phyloP scores from a whole-genome alignment of 2,797 vertebrate species.

The Gobio occitaniae region DNA sequence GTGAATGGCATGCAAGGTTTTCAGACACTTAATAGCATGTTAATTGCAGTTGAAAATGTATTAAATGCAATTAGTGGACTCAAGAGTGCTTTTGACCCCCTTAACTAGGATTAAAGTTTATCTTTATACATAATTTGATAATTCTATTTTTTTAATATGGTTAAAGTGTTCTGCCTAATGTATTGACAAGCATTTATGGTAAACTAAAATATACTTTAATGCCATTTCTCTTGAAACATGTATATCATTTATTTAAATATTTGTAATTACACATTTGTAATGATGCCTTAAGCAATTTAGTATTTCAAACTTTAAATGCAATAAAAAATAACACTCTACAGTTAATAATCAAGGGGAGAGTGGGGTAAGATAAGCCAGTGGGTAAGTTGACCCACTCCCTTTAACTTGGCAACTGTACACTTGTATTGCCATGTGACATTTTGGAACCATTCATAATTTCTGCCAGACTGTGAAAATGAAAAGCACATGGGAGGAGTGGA shows the following conservation, averaged over 20 bases:
- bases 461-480: too few species aligned
- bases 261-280: neutral
- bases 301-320: neutral
- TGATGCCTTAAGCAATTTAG: neutral
- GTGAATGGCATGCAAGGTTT: neutral
- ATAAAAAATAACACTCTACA: neutral
- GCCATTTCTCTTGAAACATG: neutral
- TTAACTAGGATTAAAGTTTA: neutral
- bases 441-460: too few species aligned
- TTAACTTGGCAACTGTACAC: too few species aligned
- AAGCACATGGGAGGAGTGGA: too few species aligned
- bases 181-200: neutral
- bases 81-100: neutral
- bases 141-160: neutral
- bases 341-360: neutral
- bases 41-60: neutral
- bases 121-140: neutral
- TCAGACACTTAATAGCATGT: neutral
- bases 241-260: neutral
- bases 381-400: too few species aligned
- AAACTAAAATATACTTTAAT: neutral
- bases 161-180: too few species aligned
- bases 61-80: neutral
- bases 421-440: too few species aligned
- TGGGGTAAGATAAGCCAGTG: too few species aligned